Conservation (phyloP, 92 coral and sea anemone genomes). For the Micromussa lordhowensis region DNA sequence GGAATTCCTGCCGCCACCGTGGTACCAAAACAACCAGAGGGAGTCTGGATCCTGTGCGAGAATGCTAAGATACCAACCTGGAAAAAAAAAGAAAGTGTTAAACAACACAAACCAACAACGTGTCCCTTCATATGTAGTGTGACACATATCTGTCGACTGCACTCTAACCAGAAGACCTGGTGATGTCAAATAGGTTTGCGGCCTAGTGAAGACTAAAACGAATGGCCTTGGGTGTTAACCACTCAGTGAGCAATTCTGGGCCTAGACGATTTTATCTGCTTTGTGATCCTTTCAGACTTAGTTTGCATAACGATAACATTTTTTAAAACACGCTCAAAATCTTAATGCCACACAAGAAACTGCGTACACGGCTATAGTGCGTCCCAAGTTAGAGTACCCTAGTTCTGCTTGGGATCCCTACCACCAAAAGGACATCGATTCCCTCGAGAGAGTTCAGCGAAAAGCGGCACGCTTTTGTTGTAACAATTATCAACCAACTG, state of each 20-base stretch:
- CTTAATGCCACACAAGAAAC: no score
- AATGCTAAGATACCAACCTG: constrained; percentile 81
- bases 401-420: no score
- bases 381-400: no score
- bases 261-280: no score
- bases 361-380: no score
- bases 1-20: constrained; percentile 71
- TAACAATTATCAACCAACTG: no score
- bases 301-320: no score
- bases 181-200: not conserved
- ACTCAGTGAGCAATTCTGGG: not conserved
- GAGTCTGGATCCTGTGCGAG: constrained; percentile 42
- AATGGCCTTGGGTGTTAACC: not conserved
- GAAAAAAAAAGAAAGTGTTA: not conserved
- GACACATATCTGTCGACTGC: not conserved
- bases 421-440: no score
- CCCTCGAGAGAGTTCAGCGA: no score
- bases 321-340: no score
- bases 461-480: no score
- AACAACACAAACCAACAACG: not conserved
- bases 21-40: constrained; percentile 78
- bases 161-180: not conserved
- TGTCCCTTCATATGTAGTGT: not conserved
- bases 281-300: no score
- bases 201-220: not conserved